Base-by-base conservation (phyloP, 2,888 invertebrate genomes). In the Baronia brevicornis region DNA sequence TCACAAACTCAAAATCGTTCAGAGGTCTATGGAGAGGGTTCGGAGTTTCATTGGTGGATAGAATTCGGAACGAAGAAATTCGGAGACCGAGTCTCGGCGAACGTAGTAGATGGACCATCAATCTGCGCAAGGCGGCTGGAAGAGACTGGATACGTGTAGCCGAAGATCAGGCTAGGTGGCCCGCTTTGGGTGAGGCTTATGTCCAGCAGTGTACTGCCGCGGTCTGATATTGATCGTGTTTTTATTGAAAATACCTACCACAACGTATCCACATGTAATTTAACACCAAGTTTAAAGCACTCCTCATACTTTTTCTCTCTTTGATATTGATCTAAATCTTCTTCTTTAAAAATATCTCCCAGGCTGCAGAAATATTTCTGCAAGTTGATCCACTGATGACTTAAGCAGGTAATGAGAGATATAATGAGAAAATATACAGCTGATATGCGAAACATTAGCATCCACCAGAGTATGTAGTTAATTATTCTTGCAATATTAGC, bases 311-410 rank as follows among this genome's bases (percentile, higher is more conserved):
- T 41, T 1, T 20, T 7, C 38, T 72, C 69, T 11, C 56, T 69
- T 13, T 59, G 49, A 1, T 15, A 14, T n/a, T 64, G 65, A 10
- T 35, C 41, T n/a, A 50, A 23, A 18, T 48, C 32, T 0, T 44
- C 18, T 6, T 40, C 35, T 1, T 44, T 14, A 31, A 72, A 73
- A 22, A 72, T 62, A 0, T 45, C 22, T 3, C 43, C 41, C 0
- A 74, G 54, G 4, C 42, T 51, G 10, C 38, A 28, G 43, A 73
- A 75, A 41, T 73, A 75, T 9, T 55, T 60, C 11, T 58, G 51
- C 12, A 74, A 28, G 34, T 64, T 64, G 27, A 47, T 56, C 33
- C 50, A 73, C 43, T 72, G 74, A 28, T 60, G 45, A 10, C 61
- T 57, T 10, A 70, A 35, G 8, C 49, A 47, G 6, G 60, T 53